Conservation (phyloP, 2,888 invertebrate species). For the Heliconius charithonia region DNA sequence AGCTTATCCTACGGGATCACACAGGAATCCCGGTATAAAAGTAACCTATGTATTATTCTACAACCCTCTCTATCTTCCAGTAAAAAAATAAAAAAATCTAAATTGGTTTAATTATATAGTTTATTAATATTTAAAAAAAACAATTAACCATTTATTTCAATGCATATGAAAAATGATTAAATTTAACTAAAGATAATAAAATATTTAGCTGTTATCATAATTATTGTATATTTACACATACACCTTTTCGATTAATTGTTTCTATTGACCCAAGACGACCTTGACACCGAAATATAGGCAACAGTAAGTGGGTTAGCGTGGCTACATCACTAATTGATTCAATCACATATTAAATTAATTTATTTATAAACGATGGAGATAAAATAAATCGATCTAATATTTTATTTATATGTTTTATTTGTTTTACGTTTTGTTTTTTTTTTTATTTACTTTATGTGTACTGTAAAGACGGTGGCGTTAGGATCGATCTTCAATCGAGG, state of each 20-base stretch:
- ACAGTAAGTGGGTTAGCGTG: constrained; percentile 14
- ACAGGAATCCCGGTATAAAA: no score
- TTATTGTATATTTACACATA: background rate
- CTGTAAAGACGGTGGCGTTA: no score
- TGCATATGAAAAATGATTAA: no score
- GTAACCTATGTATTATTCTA: no score
- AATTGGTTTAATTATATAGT: no score
- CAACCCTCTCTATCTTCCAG: no score
- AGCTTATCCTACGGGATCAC: no score
- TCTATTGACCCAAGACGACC: constrained; percentile 13
- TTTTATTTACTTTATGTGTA: background rate
- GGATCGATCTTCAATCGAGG: no score
- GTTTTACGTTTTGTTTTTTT: background rate
- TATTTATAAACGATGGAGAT: background rate
- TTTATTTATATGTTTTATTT: background rate
- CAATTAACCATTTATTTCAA: no score
- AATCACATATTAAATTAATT: background rate
- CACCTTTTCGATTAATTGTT: constrained; percentile 10
- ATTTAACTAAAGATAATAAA: background rate
- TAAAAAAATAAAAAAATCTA: no score
- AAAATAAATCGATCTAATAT: background rate
- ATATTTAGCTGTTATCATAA: background rate
- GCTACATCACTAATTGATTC: constrained; percentile 24
- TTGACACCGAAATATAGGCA: constrained; percentile 20
- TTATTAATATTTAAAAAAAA: no score